Conservation (phyloP, 2,113 vertebrate genomes). For the Smithornis capensis region DNA sequence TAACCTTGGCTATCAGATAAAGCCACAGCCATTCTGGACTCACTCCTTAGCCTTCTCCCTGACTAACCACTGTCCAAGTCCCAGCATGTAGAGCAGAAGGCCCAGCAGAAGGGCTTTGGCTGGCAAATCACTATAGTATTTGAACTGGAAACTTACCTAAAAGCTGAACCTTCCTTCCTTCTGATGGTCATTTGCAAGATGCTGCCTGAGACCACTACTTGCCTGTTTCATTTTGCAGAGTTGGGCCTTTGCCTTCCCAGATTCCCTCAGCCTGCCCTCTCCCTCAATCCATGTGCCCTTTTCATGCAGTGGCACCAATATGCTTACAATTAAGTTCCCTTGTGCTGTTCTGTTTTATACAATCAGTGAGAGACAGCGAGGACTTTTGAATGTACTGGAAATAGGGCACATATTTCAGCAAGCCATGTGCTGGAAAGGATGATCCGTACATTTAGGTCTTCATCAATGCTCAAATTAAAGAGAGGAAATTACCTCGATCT, state of each 20-base stretch:
- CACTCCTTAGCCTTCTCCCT: rapidly evolving
- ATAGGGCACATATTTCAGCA: not conserved
- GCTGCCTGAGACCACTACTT: not conserved
- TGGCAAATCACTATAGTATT: not conserved
- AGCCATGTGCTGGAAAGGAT: slow-evolving; percentile 35
- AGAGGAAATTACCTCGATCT: slow-evolving; percentile 4
- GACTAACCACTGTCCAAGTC: not conserved
- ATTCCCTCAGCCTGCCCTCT: not conserved
- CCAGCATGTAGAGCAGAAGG: not conserved
- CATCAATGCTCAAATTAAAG: not conserved
- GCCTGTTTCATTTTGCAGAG: rapidly evolving
- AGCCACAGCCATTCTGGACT: rapidly evolving
- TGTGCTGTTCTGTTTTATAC: not conserved
- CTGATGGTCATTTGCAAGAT: not conserved
- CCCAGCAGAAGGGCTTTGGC: not conserved
- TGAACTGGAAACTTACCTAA: not conserved
- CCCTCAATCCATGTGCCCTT: rapidly evolving
- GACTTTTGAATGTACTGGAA: slow-evolving; percentile 34
- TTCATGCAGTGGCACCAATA: not conserved
- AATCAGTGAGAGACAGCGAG: not conserved
- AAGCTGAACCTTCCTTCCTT: not conserved
- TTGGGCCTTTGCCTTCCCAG: not conserved
- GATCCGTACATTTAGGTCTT: slow-evolving; percentile 29
- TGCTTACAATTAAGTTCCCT: not conserved
- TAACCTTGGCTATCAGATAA: not conserved